These are phyloP conservation scores for Drosophila auraria DNA, from an alignment of 1,140 invertebrate genomes.

Conservation along the genomic window DNA sequence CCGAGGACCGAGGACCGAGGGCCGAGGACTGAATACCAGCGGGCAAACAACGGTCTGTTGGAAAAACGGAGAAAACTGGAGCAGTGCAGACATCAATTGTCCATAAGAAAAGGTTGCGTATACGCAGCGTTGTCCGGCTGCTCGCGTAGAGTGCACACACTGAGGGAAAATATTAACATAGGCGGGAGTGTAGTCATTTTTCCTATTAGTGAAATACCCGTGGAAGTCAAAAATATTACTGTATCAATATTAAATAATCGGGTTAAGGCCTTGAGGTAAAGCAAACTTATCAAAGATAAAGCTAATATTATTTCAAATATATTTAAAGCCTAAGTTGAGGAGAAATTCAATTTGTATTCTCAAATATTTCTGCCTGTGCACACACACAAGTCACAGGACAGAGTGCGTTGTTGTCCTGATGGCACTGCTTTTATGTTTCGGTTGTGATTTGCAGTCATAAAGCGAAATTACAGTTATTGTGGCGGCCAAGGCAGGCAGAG, in stretches of 20 bases:
- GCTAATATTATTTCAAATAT: not conserved
- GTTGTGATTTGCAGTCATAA: slow-evolving; percentile 84
- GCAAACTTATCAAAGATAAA: too few relatives aligned
- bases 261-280: too few relatives aligned
- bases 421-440: slow-evolving; percentile 72
- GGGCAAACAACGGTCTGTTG: slow-evolving; percentile 58
- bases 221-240: not conserved
- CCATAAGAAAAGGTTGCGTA: slow-evolving; percentile 84
- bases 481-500: slow-evolving; percentile 57
- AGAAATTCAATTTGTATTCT: not conserved
- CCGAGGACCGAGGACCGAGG: slow-evolving; percentile 4
- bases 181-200: not conserved
- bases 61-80: slow-evolving; percentile 51
- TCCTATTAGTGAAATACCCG: not conserved
- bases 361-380: not conserved
- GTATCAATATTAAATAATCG: not conserved
- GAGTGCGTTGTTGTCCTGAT: slow-evolving; percentile 42
- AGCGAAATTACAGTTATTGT: slow-evolving; percentile 83
- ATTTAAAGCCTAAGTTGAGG: not conserved
- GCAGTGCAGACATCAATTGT: slow-evolving; percentile 79
- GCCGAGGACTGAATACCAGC: slow-evolving; percentile 41
- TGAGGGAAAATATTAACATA: not conserved
- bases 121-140: slow-evolving; percentile 68
- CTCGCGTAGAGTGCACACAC: slow-evolving; percentile 56
- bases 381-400: slow-evolving; percentile 33